Evolutionary conservation across 2,797 vertebrate species (phyloP).

Genomic region (Tiaroga cobitis): DNA sequence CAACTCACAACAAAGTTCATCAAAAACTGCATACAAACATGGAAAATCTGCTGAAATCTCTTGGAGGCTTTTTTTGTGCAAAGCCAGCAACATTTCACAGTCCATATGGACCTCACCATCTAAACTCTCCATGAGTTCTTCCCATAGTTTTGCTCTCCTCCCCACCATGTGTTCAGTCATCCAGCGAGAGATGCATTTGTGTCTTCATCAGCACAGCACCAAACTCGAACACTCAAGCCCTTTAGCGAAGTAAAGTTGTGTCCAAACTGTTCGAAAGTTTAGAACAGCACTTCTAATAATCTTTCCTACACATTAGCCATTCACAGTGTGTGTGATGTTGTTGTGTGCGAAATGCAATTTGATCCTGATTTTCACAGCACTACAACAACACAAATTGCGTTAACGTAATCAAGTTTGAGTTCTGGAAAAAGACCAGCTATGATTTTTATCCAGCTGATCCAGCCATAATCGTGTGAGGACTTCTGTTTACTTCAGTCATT

Average conservation of each 20-base stretch:
- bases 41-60: conserved; percentile 47
- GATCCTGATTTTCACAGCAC: neutral
- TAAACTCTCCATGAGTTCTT: conserved; percentile 40
- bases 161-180: conserved; percentile 29
- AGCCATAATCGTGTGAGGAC: neutral
- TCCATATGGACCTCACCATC: conserved; percentile 54
- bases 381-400: conserved; percentile 7
- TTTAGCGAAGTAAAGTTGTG: conserved; percentile 24
- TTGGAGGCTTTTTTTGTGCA: conserved; percentile 40
- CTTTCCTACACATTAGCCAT: conserved; percentile 5
- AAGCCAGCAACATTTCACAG: conserved; percentile 54
- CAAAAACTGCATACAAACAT: conserved; percentile 31
- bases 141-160: conserved; percentile 26
- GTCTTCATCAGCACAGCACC: conserved; percentile 24
- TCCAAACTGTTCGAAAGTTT: conserved; percentile 19
- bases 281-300: conserved; percentile 22
- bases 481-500: conserved; percentile 1
- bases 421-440: conserved; percentile 33
- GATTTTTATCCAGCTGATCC: conserved; percentile 9
- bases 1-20: conserved; percentile 39
- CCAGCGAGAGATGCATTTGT: conserved; percentile 12
- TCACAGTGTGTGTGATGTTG: neutral
- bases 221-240: conserved; percentile 1
- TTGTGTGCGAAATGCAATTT: conserved; percentile 31
- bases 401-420: conserved; percentile 34